Conservation (phyloP, 1,140 invertebrate species). For the Drosophila kohkoa region DNA sequence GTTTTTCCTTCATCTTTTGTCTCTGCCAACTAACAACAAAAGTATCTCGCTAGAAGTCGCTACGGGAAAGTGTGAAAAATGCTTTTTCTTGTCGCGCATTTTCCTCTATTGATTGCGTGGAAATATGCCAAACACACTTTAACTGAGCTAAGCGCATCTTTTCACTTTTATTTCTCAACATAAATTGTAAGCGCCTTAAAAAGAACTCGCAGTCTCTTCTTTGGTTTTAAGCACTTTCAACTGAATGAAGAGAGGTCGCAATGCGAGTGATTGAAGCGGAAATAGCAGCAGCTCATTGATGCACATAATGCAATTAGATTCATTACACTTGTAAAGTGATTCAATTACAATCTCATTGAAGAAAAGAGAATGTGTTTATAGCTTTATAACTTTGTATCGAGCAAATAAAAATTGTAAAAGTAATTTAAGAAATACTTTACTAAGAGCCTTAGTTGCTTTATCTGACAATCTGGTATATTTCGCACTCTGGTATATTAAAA, state of each 20-base stretch:
- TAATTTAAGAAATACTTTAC: too few species aligned
- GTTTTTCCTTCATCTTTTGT: conserved; percentile 42
- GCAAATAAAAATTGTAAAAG: too few species aligned
- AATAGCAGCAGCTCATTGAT: conserved; percentile 6
- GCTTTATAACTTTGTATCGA: too few species aligned
- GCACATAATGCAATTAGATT: conserved; percentile 6
- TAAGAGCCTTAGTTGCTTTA: too few species aligned
- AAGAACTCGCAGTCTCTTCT: background rate
- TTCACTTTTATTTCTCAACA: conserved; percentile 20
- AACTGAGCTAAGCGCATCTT: conserved; percentile 33
- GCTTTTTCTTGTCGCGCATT: conserved; percentile 23
- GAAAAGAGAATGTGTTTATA: too few species aligned
- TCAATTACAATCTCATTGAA: background rate
- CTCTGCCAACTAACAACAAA: conserved; percentile 43
- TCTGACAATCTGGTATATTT: too few species aligned
- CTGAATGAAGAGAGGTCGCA: conserved; percentile 1
- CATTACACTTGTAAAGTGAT: background rate
- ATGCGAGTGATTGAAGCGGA: conserved; percentile 8
- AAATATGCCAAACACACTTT: conserved; percentile 42
- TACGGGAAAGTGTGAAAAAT: conserved; percentile 49
- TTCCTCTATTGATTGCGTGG: conserved; percentile 35
- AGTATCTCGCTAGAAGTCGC: conserved; percentile 52
- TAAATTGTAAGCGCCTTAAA: conserved; percentile 37
- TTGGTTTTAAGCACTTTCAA: background rate
- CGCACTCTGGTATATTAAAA: too few species aligned